Conservation (phyloP, 2,113 vertebrate species). For the Tautogolabrus adspersus region DNA sequence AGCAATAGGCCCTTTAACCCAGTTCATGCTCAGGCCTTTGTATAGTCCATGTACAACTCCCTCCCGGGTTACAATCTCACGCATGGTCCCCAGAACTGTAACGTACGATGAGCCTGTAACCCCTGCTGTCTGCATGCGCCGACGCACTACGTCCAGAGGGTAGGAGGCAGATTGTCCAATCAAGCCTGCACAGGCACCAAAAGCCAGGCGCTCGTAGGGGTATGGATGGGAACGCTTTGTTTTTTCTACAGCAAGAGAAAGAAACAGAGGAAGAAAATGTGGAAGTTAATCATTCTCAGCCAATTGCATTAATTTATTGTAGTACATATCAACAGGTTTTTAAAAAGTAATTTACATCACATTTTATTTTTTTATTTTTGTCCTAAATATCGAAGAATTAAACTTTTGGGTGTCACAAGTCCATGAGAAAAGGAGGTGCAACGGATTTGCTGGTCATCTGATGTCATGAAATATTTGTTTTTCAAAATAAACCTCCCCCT, state of each 20-base stretch:
- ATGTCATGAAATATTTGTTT: too few relatives aligned
- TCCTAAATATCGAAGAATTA: too few relatives aligned
- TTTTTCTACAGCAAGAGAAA: constrained; percentile 82
- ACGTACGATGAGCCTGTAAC: constrained; percentile 87
- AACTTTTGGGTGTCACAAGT: too few relatives aligned
- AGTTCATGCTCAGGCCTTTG: constrained; percentile 99
- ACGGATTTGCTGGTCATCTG: too few relatives aligned
- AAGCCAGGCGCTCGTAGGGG: constrained; percentile 89
- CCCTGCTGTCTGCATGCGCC: constrained; percentile 97
- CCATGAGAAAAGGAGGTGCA: too few relatives aligned
- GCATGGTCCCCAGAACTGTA: constrained; percentile 88
- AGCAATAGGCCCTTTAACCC: constrained; percentile 95
- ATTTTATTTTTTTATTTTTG: too few relatives aligned
- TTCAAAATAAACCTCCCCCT: too few relatives aligned
- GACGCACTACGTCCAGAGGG: constrained; percentile 95
- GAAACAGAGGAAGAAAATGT: neutral
- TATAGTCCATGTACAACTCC: constrained; percentile 91
- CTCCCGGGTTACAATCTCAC: constrained; percentile 87
- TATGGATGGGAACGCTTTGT: constrained; percentile 88
- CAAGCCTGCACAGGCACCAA: constrained; percentile 94
- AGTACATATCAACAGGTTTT: too few relatives aligned
- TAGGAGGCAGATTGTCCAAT: constrained; percentile 96
- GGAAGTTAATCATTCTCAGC: neutral
- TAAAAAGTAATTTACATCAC: too few relatives aligned
- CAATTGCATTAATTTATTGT: neutral